Percentiles rank a stretch among this genome's conserved stretches.
These are phyloP conservation scores for Rhagonycha lutea DNA, from an alignment of 2,888 invertebrate species.

Conservation along the genomic window DNA sequence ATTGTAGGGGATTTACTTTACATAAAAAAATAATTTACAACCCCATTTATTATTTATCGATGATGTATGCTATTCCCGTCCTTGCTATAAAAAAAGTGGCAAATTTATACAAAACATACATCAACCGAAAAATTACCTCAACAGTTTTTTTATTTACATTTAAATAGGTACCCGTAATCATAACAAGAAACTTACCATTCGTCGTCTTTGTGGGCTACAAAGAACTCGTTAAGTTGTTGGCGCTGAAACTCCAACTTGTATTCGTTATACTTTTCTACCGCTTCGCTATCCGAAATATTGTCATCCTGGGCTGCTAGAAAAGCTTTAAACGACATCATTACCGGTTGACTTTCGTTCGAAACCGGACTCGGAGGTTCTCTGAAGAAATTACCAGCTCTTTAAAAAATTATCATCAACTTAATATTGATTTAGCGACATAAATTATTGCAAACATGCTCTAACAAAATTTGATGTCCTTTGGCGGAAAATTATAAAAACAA, in stretches of 20 bases:
- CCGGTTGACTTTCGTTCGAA: slow-evolving; percentile 66
- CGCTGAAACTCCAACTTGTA: slow-evolving; percentile 96
- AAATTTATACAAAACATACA: slow-evolving; percentile 3
- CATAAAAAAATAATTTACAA: slow-evolving; percentile 20
- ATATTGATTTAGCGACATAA: neutral
- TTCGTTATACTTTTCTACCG: slow-evolving; percentile 95
- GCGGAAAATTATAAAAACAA: too few relatives aligned
- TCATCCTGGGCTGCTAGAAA: slow-evolving; percentile 97
- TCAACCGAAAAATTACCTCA: neutral
- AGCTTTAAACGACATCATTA: slow-evolving; percentile 96
- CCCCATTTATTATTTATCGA: slow-evolving; percentile 17
- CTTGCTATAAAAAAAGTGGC: neutral
- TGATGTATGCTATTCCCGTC: slow-evolving; percentile 12
- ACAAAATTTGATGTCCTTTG: neutral
- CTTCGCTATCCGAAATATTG: slow-evolving; percentile 95
- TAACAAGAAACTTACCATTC: slow-evolving; percentile 88
- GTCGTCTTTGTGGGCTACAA: slow-evolving; percentile 98
- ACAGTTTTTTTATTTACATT: neutral
- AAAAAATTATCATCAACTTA: slow-evolving; percentile 33
- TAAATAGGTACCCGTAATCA: slow-evolving; percentile 31
- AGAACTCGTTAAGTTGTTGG: slow-evolving; percentile 97
- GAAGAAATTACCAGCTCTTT: slow-evolving; percentile 51
- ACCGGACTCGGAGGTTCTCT: slow-evolving; percentile 59
- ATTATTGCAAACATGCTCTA: neutral
- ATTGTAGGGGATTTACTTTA: slow-evolving; percentile 25